Base-by-base conservation (phyloP, 2,113 vertebrate genomes). In the Oryzias curvinotus region DNA sequence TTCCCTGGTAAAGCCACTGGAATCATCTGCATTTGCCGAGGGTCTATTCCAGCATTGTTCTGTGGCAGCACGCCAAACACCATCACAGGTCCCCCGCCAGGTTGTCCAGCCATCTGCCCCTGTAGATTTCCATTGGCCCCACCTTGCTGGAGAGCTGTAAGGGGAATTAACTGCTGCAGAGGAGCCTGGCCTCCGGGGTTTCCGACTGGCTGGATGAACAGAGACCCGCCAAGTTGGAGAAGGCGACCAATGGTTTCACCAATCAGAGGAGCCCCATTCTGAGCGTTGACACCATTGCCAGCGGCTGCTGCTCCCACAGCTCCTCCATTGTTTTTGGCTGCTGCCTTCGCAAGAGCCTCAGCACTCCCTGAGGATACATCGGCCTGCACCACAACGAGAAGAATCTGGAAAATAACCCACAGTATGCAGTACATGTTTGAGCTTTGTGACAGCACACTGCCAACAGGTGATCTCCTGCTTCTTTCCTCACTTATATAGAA, bases 341-440 rank as follows among this genome's bases (percentile, higher is more conserved):
- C 80, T 19, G 41, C 79, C 5, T 84, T 89, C 10, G 42, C 73
- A 21, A 62, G 70, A 26, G 84, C 73, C 75, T 91, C 90, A 21
- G 62, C 86, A 75, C 88, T 91, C 14, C 57, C 86, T 43, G 90
- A 91, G 46, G 79, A 81, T 43, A 70, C 71, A 50, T 75, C 75
- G n/a, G 77, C 77, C 43, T 84, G 68, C 65, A 81, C 81, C 50
- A 79, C 54, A 17, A 71, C n/a, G 23, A 77, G 76, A 61, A 76
- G 57, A 41, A 44, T 59, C 50, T 73, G 82, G 49, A 86, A 66
- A 55, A 90, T 52, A 30, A 89, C 36, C 80, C 74, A 83, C 52
- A 89, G 73, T 18, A 65, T 56, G 59, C 58, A 83, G 55, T 83
- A 80, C 87, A 90, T 88, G 67, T 52, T 82, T 71, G 42, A 42